phyloP scores from a whole-genome alignment of 2,797 vertebrate genomes.

The Bradypodion ventrale region DNA sequence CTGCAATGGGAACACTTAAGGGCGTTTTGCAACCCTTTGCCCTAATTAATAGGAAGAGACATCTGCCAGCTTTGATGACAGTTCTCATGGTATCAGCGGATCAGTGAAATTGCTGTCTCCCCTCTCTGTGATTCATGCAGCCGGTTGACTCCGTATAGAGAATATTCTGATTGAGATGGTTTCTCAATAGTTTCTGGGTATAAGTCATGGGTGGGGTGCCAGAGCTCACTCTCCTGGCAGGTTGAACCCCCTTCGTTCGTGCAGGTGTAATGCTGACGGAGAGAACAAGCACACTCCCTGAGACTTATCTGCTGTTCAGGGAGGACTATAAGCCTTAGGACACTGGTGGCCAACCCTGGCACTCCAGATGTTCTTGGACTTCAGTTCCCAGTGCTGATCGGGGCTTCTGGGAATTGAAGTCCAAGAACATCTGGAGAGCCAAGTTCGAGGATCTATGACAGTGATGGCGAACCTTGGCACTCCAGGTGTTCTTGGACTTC shows the following conservation, averaged over 20 bases:
- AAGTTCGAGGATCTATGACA: no score
- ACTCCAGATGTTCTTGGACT: no score
- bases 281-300: neutral
- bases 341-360: no score
- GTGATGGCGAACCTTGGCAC: no score
- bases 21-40: conserved; percentile 30
- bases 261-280: neutral
- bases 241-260: neutral
- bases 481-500: no score
- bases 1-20: conserved; percentile 2
- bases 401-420: no score
- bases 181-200: neutral
- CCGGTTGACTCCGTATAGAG: conserved; percentile 21
- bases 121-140: conserved; percentile 3
- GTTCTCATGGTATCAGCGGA: conserved; percentile 30
- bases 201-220: neutral
- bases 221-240: neutral
- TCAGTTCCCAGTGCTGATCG: no score
- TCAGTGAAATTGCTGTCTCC: conserved; percentile 41
- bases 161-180: conserved; percentile 31
- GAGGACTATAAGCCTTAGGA: no score
- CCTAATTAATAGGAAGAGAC: conserved; percentile 59
- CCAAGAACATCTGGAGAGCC: no score
- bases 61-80: conserved; percentile 45
- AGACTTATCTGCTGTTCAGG: neutral